Base-by-base conservation (phyloP, 2,113 vertebrate species). In the Gallinago media region DNA sequence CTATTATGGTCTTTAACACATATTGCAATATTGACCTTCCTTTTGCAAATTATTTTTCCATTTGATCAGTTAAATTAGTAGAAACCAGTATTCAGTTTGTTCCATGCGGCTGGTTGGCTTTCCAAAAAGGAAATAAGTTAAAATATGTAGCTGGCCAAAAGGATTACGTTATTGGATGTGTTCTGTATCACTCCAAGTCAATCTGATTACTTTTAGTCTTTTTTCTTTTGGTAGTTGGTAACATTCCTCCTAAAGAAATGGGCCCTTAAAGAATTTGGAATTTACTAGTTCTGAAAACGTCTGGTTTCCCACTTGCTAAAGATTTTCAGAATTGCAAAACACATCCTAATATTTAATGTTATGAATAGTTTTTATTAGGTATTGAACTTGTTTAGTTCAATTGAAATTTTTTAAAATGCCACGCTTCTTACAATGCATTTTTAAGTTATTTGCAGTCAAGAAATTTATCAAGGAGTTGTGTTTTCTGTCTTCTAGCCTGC, bases 1-100 rank as follows among this genome's bases (percentile, higher is more conserved):
- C 0, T 0, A 4, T 80, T 83, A 34, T 29, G 11, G 8, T 49
- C 59, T 88, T 38, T 66, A 49, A 54, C 8, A 1, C 11, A 4
- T 71, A 68, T 50, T 3, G 0, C 26, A 77, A 16, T 87, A 72
- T 32, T 42, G 11, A 22, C 18, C 16, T 26, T 77, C n/a, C 38
- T 63, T 95, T 96, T 75, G 38, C 52, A 54, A 67, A 78, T 77
- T 76, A 4, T 34, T 87, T 94, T 92, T 42, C 23, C 11, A 22
- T 81, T 70, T 75, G n/a, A 61, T 61, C 5, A 36, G 36, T 26
- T 77, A 42, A 58, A 58, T 71, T 42, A 44, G 6, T 92, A 50
- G 62, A 59, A 74, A 44, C 3, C 29, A 59, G 40, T 44, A 21
- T 50, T 70, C 10, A 29, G 32, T n/a, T 42, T 92, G 31, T 82